Base-by-base conservation (phyloP, 2,888 invertebrate species). In the Agrotis puta region DNA sequence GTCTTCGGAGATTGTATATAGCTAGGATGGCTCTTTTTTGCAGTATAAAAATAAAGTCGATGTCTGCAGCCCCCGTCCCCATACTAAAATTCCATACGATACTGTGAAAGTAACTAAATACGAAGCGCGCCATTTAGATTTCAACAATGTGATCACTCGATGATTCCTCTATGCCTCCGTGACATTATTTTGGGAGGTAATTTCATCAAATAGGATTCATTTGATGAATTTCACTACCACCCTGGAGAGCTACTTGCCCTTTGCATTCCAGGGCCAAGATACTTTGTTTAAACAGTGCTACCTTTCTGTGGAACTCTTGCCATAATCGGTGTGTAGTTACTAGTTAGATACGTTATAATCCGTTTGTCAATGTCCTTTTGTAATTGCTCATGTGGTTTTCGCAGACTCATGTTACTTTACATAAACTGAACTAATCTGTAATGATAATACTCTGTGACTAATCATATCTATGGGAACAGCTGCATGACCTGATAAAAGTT, bases 331-430 rank as follows among this genome's bases (percentile, higher is more conserved):
- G 2, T 13, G 45, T 14, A 16, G 14, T 24, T 14, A 61, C 3
- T 1, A 50, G 24, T 9, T 11, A 45, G 14, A 16, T 11, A 22
- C 24, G 3, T 18, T 45, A 14, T 33, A 45, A 53, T 68, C 27
- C 27, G 1, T 53, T 67, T 68, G 68, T 14, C n/a, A 39, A n/a
- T 39, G 64, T 69, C 16, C n/a, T 45, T 53, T 68, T 1, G 48
- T 14, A 33, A 56, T 70, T 68, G 33, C 54, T 24, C 22, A 54
- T 53, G 33, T 16, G 16, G 45, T 70, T n/a, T 45, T 27, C 45
- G 33, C 24, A 48, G 11, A 47, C 33, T 72, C 59, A 58, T 70
- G 22, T 51, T 53, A 58, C 22, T 20, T 43, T 74, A 18, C 39
- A 54, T 24, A 33, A 43, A 74, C 7, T 59, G 13, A n/a, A 43